A percentile compares a stretch with the other conserved stretches of the same genome.
phyloP scores from a whole-genome alignment of 2,797 vertebrate genomes.

The Phrynocephalus guinanensis region DNA sequence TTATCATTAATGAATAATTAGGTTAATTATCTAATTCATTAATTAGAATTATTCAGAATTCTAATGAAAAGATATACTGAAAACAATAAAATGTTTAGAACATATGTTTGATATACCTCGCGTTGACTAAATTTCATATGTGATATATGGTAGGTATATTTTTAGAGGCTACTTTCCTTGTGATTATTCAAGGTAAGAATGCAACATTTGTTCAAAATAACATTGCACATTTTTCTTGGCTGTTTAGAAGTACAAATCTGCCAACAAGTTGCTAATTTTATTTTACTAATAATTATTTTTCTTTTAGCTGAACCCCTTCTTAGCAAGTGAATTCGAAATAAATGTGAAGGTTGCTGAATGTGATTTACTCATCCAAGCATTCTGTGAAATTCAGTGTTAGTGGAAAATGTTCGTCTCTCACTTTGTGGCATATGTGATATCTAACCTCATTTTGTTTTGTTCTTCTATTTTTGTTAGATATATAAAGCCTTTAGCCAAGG shows the following conservation, averaged over 20 bases:
- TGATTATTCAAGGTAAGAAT: background rate
- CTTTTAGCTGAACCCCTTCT: background rate
- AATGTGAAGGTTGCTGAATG: conserved; percentile 14
- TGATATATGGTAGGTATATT: background rate
- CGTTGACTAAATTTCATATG: conserved; percentile 1
- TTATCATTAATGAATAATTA: too few species aligned
- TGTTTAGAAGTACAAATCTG: rapidly evolving
- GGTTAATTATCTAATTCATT: too few species aligned
- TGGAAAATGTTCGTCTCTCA: conserved; percentile 36
- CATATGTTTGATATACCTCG: conserved; percentile 17
- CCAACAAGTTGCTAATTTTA: conserved; percentile 8
- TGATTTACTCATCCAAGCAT: conserved; percentile 27
- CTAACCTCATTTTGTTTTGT: background rate
- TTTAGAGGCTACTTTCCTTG: background rate
- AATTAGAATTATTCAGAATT: background rate
- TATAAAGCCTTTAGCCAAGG: background rate
- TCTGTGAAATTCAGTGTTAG: conserved; percentile 24
- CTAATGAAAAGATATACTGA: background rate
- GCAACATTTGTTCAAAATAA: conserved; percentile 24
- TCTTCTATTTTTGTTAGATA: background rate
- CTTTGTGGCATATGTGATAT: conserved; percentile 25
- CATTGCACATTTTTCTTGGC: background rate
- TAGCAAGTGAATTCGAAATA: conserved; percentile 19
- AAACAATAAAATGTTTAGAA: background rate
- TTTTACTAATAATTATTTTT: conserved; percentile 23